Base-by-base conservation (phyloP, 2,888 invertebrate species). In the Carpatolechia fugitivella region DNA sequence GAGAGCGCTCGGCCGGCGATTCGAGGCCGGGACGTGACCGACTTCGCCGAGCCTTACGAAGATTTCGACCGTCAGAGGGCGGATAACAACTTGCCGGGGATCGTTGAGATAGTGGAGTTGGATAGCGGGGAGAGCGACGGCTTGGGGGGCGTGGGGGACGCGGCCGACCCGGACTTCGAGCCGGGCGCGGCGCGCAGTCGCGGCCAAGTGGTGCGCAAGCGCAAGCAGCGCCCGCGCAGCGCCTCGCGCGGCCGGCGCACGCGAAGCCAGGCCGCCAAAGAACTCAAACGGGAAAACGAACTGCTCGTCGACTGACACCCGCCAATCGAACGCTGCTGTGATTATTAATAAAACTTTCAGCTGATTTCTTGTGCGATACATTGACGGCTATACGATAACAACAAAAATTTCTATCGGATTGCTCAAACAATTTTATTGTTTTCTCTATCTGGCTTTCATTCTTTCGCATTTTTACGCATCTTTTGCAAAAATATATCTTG, bases 231-330 rank as follows among this genome's bases (percentile, higher is more conserved):
- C 56, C 70, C 87, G 8, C 75, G 90, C 1, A 90, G 90, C 66
- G 80, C 72, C 55, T 89, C 90, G 18, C 69, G 85, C 52, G 87
- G 88, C 1, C 82, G 90, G 11, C 80, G 80, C 54, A 90, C 90
- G 0, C 76, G 90, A 57, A 90, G 88, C 60, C 87, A 88, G 61
- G 56, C 71, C 33, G 82, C 81, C 35, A 56, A 70, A 31, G 78
- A 80, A 79, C 74, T 16, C 16, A 40, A 38, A 16, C 24, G 24
- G 55, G 76, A 76, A 14, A 76, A 65, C 57, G 80, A 80, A 70
- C 61, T 87, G 47, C 55, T 68, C 56, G 82, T 85, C 63, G 84
- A 88, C 51, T 88, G 71, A 81, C 59, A 46, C 33, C 57, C 58
- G 56, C 60, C 62, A 69, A 70, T 64, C 63, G 66, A 74, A 72